phyloP scores from a whole-genome alignment of 2,113 vertebrate genomes.

The Gadus macrocephalus region DNA sequence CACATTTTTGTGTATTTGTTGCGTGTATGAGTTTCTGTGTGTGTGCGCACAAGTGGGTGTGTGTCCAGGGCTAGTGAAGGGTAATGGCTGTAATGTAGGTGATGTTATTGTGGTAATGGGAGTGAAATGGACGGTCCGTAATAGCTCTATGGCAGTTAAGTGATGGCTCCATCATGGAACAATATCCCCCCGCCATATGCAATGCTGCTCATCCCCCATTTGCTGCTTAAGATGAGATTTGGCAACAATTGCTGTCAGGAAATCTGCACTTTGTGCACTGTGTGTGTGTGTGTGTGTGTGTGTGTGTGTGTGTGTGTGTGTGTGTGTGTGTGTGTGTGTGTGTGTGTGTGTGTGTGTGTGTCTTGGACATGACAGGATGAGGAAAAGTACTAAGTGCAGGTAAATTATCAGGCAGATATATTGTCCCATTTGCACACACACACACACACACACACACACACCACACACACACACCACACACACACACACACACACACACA shows the following conservation, averaged over 20 bases:
- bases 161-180: conserved; percentile 13
- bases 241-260: conserved; percentile 7
- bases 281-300: no score
- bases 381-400: conserved; percentile 42
- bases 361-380: conserved; percentile 8
- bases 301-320: no score
- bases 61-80: neutral
- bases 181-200: conserved; percentile 11
- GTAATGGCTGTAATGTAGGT: neutral
- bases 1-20: neutral
- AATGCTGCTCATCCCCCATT: conserved; percentile 21
- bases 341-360: no score
- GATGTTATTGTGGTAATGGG: neutral
- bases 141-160: neutral
- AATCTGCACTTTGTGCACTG: neutral
- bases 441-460: conserved; percentile 16
- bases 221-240: conserved; percentile 38
- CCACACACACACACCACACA: no score
- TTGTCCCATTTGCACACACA: conserved; percentile 39
- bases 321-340: no score
- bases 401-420: conserved; percentile 46
- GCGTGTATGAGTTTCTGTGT: neutral
- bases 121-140: neutral
- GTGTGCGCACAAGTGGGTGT: neutral
- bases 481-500: conserved; percentile 9